These are phyloP conservation scores for Excalfactoria chinensis DNA, from an alignment of 2,113 vertebrate species.

Conservation along the genomic window DNA sequence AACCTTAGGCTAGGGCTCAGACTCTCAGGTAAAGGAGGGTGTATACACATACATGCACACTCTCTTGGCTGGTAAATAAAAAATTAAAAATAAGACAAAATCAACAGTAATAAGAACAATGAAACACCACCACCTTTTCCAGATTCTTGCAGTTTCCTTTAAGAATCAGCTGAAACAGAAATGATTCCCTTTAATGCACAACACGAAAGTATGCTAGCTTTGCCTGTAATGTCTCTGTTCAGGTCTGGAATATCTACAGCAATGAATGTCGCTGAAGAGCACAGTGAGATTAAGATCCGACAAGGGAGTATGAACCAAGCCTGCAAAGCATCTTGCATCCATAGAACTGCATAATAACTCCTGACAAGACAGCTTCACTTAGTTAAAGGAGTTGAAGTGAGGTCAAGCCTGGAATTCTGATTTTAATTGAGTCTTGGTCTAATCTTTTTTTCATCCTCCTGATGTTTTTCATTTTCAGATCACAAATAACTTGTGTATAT, in stretches of 20 bases:
- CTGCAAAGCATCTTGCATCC: neutral
- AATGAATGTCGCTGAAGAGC: fast-evolving
- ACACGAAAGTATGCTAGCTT: neutral
- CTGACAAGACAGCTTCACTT: neutral
- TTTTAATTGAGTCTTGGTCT: conserved; percentile 18
- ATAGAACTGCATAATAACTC: neutral
- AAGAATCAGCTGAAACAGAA: neutral
- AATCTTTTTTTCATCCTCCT: neutral
- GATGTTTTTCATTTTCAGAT: neutral
- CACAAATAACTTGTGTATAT: conserved; percentile 23
- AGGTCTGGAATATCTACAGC: neutral
- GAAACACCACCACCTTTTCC: neutral
- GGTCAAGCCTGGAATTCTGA: neutral
- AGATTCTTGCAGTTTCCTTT: neutral
- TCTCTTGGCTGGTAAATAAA: neutral
- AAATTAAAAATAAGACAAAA: neutral
- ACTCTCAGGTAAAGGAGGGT: neutral
- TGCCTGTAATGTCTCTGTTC: neutral
- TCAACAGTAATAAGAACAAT: neutral
- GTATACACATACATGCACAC: neutral
- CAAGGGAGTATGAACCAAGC: neutral
- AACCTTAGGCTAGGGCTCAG: neutral
- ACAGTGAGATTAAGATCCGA: neutral
- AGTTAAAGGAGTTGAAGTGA: conserved; percentile 11
- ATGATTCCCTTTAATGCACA: neutral